phyloP scores from a whole-genome alignment of 2,113 vertebrate species.

The Falco punctatus region DNA sequence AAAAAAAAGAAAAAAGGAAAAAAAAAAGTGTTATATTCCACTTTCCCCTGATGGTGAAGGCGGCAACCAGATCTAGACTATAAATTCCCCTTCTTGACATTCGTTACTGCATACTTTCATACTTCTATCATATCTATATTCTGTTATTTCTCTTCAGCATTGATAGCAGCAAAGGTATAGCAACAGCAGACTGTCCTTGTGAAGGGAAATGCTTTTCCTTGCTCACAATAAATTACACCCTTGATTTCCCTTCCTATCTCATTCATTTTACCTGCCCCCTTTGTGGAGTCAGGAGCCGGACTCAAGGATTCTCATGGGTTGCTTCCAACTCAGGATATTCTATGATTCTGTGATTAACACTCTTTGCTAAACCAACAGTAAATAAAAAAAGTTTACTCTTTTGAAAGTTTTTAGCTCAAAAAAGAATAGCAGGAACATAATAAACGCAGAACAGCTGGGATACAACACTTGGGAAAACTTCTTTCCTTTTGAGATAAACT shows the following conservation, averaged over 20 bases:
- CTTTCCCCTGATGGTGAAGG: not conserved
- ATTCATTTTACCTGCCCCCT: not conserved
- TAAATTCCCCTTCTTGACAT: not conserved
- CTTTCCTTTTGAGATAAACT: not conserved
- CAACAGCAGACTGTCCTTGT: not conserved
- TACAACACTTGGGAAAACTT: not conserved
- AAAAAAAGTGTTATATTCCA: not conserved
- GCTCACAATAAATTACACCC: not conserved
- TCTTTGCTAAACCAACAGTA: not conserved
- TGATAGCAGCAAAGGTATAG: not conserved
- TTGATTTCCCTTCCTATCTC: not conserved
- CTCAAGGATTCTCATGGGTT: not conserved
- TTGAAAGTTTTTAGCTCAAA: not conserved
- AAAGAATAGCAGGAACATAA: not conserved
- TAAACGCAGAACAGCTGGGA: conserved; percentile 1
- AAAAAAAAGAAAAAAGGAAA: not conserved
- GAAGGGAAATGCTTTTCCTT: not conserved
- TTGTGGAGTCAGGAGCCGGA: not conserved
- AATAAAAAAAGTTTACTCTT: not conserved
- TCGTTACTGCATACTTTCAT: not conserved
- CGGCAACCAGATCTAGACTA: not conserved
- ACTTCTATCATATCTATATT: not conserved
- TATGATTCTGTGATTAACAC: not conserved
- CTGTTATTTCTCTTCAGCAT: not conserved
- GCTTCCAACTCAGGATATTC: not conserved